These are phyloP conservation scores for Caenorhabditis briggsae DNA, from an alignment of 1,140 invertebrate species.

Conservation along the genomic window DNA sequence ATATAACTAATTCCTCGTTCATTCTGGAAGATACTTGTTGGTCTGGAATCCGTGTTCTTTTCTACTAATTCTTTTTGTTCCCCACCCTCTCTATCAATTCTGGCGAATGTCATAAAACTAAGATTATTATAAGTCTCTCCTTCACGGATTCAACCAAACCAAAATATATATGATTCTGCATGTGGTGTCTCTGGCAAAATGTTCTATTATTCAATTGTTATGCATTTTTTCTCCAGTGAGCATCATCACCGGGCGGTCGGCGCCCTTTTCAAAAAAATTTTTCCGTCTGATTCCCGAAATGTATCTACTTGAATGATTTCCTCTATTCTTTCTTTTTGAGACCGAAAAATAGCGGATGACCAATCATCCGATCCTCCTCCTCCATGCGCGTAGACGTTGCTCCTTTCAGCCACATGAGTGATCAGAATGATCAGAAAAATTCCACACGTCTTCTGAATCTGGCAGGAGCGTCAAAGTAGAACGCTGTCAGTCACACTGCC, in stretches of 20 bases:
- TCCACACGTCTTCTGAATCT: conserved; percentile 18
- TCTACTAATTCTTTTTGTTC: neutral
- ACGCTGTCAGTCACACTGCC: conserved; percentile 15
- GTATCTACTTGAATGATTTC: conserved; percentile 37
- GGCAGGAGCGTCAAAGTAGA: conserved; percentile 13
- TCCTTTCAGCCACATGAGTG: conserved; percentile 14
- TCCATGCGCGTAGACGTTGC: conserved; percentile 8
- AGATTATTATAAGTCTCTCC: neutral
- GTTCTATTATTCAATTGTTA: conserved; percentile 55
- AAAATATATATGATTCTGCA: neutral
- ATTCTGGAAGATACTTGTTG: too few species aligned
- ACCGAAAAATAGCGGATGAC: conserved; percentile 17
- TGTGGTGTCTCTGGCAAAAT: neutral
- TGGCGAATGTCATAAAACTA: neutral
- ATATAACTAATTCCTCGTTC: too few species aligned
- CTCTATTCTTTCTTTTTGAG: conserved; percentile 8
- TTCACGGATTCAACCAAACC: conserved; percentile 8
- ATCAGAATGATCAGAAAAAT: conserved; percentile 22
- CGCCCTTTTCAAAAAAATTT: neutral
- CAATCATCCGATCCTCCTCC: neutral
- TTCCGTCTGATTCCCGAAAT: conserved; percentile 46
- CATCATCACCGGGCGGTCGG: neutral
- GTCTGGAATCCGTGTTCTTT: too few species aligned
- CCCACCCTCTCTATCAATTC: neutral
- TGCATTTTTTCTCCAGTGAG: conserved; percentile 20